Evolutionary conservation across 2,888 invertebrate species (phyloP), one percentile per base, ranked within the genome.

Genomic region (Heliconius ethilla): DNA sequence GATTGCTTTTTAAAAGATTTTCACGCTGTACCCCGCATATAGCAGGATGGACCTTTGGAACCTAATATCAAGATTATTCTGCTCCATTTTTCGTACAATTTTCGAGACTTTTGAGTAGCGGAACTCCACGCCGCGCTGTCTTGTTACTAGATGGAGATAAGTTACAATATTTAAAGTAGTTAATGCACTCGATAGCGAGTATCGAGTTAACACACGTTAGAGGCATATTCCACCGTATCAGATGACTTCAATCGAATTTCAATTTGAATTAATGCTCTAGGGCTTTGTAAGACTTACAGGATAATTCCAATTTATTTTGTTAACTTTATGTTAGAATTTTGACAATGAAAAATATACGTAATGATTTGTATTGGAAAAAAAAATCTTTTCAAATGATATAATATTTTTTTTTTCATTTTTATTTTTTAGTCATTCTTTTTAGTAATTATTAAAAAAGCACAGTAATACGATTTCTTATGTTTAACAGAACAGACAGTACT

Each of bases 161-260:
- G 22, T n/a, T 10, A 62, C 13, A 62, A 62, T 62, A 10, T 3
- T 33, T 29, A 7, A 65, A 9, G 22, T 29, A 9, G 13, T 29
- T 67, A 37, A 67, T 37, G 67, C 2, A 37, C n/a, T 67, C 67
- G 67, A 25, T 40, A 40, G 27, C 37, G n/a, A 63, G 40, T 73
- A 73, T 73, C 59, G 59, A 73, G 15, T 5, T 25, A n/a, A 37
- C 59, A 62, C 59, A 59, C 33, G n/a, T 62, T 37, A 25, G 25
- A 33, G 25, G 25, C 27, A 15, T 13, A 18, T 15, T 25, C 37
- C 63, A 73, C 40, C n/a, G 33, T 63, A 73, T 63, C 63, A 73
- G 62, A 25, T 73, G 73, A 73, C 73, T 73, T 40, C 63, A 63
- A 73, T 73, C 62, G 59, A 63, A 73, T 27, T 73, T 62, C 73